Evolutionary conservation across 1,140 invertebrate genomes (phyloP), one percentile per base, ranked within the genome.

Genomic region (Cherax quadricarinatus): DNA sequence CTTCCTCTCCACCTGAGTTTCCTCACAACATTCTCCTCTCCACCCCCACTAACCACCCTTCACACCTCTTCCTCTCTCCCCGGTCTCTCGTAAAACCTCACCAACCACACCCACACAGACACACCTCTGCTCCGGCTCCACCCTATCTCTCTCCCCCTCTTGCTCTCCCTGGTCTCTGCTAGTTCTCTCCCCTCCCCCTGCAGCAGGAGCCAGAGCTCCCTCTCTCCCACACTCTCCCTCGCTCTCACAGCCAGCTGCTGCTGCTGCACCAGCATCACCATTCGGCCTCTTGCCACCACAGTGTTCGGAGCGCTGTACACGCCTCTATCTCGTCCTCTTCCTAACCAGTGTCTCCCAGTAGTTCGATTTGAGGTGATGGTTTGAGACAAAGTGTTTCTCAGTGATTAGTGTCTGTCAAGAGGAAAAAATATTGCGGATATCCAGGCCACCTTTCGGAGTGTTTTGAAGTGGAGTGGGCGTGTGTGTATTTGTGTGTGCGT

Each of bases 91-190:
- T 41, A 41, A 41, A 41, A 41, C 30, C 30, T 41, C 30, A 41
- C 30, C 30, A 41, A 41, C 30, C 30, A 41, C 30, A 41, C 30
- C 30, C 30, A 30, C n/a, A 14, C 70, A 24, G 14, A 75, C 70
- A 75, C 70, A 75, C 70, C 70, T 75, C 70, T 75, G 70, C 70
- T 75, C 24, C 70, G 70, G 70, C 70, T 75, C 70, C 70, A 75
- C 70, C 70, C 70, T 30, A 24, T 75, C 70, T 75, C n/a, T 75
- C n/a, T 0, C 70, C 70, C 24, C 21, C 66, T 9, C 70, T 75
- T n/a, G 14, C 70, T 75, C 70, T 75, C 70, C 24, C 62, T 5
- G 62, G 62, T 75, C 70, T 30, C 70, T 75, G 7, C 70, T 75
- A 6, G 6, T 30, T 7, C 70, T 12, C 70, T 30, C 70, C 70